Conservation (phyloP, 2,888 invertebrate species). For the Netelia inedita region DNA sequence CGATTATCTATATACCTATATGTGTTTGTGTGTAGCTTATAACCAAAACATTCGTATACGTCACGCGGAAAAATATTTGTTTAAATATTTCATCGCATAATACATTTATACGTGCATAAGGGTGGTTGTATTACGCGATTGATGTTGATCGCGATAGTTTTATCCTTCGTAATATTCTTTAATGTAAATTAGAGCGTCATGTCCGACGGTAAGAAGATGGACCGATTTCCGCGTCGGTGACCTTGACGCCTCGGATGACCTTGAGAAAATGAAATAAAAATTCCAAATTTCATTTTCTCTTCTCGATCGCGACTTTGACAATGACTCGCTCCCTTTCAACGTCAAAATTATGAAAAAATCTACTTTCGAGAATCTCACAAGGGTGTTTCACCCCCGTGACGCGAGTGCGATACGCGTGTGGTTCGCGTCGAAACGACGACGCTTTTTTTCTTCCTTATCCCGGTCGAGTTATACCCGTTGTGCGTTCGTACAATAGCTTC, state of each 20-base stretch:
- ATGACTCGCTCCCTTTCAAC: too few species aligned
- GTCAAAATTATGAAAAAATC: too few species aligned
- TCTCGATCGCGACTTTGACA: too few species aligned
- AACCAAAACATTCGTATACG: not conserved
- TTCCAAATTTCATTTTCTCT: too few species aligned
- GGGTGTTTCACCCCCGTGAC: too few species aligned
- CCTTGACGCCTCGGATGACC: too few species aligned
- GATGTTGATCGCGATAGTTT: not conserved
- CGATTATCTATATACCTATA: not conserved
- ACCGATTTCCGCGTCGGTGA: too few species aligned
- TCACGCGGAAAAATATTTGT: not conserved
- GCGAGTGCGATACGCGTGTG: constrained; percentile 71
- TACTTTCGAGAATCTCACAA: too few species aligned
- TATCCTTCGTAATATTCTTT: too few species aligned
- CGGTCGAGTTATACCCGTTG: constrained; percentile 72
- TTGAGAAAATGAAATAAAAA: too few species aligned
- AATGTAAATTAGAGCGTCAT: too few species aligned
- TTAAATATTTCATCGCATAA: not conserved
- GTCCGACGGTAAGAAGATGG: too few species aligned
- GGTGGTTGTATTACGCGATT: not conserved
- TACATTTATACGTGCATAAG: not conserved
- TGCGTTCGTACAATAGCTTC: constrained; percentile 71
- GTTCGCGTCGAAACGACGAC: constrained; percentile 76
- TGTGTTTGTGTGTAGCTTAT: not conserved
- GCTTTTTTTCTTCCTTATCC: constrained; percentile 70